phyloP scores from a whole-genome alignment of 2,113 vertebrate genomes.

The Vulpes ferrilata region DNA sequence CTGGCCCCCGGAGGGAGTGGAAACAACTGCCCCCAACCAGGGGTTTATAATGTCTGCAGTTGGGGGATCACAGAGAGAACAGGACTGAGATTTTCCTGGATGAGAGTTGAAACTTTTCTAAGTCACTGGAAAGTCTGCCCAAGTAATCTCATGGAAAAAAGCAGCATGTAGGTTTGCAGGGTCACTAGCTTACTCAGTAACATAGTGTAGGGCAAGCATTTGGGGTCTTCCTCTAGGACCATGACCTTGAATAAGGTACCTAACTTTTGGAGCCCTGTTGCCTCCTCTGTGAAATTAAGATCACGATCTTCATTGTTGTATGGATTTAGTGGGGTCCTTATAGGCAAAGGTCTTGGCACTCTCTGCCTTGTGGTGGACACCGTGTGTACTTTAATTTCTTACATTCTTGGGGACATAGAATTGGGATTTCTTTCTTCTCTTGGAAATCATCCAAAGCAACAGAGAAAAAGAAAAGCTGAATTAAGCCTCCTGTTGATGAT shows the following conservation, averaged over 20 bases:
- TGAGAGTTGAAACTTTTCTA: not conserved
- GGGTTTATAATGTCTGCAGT: not conserved
- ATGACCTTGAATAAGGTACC: not conserved
- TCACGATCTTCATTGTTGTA: accelerated
- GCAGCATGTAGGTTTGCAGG: not conserved
- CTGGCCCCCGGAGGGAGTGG: not conserved
- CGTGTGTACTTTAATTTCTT: not conserved
- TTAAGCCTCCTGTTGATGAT: not conserved
- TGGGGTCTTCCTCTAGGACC: too few species aligned
- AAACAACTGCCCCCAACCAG: not conserved
- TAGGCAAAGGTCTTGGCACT: not conserved
- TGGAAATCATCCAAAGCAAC: not conserved
- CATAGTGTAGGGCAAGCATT: too few species aligned
- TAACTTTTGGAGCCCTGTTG: not conserved
- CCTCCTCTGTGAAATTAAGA: not conserved
- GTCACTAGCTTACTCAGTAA: not conserved
- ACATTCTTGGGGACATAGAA: not conserved
- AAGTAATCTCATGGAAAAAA: not conserved
- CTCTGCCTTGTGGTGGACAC: not conserved
- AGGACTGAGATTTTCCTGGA: not conserved
- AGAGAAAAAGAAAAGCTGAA: not conserved
- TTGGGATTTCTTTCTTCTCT: not conserved
- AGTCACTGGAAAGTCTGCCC: not conserved
- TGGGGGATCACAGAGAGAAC: not conserved
- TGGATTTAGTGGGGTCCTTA: not conserved